These are phyloP conservation scores for Gadopsis marmoratus DNA, from an alignment of 2,797 vertebrate species.

Conservation along the genomic window DNA sequence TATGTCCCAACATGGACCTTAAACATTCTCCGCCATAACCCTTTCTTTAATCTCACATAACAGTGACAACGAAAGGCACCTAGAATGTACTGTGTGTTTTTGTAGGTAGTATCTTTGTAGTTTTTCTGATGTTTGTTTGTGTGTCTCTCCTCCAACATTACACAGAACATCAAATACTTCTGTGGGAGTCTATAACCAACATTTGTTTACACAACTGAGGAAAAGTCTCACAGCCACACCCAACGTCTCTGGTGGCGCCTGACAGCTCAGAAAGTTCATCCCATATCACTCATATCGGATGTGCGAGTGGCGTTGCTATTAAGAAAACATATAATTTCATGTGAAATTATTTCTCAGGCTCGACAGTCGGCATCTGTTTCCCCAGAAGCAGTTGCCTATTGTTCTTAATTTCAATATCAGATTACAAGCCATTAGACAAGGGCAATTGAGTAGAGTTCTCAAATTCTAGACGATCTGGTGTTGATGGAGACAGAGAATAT, in stretches of 20 bases:
- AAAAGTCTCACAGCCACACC: constrained; percentile 26
- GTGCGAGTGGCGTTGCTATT: constrained; percentile 48
- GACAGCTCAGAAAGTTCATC: constrained; percentile 57
- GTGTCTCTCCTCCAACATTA: constrained; percentile 31
- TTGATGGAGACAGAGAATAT: constrained; percentile 53
- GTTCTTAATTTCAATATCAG: constrained; percentile 65
- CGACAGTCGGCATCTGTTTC: constrained; percentile 51
- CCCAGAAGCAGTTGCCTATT: constrained; percentile 56
- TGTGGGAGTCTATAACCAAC: constrained; percentile 32
- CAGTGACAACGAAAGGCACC: constrained; percentile 34
- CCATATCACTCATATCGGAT: constrained; percentile 38
- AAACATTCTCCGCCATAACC: constrained; percentile 38
- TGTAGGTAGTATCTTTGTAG: constrained; percentile 23
- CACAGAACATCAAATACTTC: constrained; percentile 53
- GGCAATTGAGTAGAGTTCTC: constrained; percentile 75
- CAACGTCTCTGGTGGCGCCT: constrained; percentile 31
- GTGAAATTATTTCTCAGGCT: constrained; percentile 51
- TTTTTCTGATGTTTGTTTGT: constrained; percentile 40
- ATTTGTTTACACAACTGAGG: constrained; percentile 50
- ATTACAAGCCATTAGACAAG: constrained; percentile 72
- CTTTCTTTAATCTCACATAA: constrained; percentile 61
- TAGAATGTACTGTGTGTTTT: constrained; percentile 39
- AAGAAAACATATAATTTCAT: constrained; percentile 55
- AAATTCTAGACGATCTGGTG: constrained; percentile 74
- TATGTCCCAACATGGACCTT: constrained; percentile 21